These are phyloP conservation scores for Sebastes fasciatus DNA, from an alignment of 2,113 vertebrate genomes.

Conservation along the genomic window DNA sequence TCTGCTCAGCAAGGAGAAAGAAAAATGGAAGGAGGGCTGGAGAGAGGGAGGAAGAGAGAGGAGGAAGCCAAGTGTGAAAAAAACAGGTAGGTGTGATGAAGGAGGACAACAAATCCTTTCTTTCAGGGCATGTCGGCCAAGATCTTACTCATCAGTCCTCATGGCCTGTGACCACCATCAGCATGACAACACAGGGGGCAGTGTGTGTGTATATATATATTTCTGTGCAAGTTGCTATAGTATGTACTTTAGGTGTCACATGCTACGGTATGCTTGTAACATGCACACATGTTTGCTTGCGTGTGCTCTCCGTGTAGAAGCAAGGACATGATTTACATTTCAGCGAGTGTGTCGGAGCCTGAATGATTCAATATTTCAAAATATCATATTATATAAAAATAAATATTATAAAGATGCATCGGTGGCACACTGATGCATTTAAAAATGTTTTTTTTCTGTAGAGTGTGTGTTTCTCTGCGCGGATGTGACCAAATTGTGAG, in stretches of 20 bases:
- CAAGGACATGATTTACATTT: slow-evolving; percentile 6
- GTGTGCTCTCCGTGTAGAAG: background rate
- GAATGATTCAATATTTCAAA: slow-evolving; percentile 4
- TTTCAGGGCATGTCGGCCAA: slow-evolving; percentile 77
- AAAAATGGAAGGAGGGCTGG: slow-evolving; percentile 47
- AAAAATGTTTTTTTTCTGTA: background rate
- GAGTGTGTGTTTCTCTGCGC: background rate
- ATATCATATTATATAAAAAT: background rate
- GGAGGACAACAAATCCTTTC: slow-evolving; percentile 74
- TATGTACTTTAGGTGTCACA: slow-evolving; percentile 1
- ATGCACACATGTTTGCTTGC: background rate
- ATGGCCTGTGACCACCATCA: slow-evolving; percentile 62
- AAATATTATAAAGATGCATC: background rate
- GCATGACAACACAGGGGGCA: slow-evolving; percentile 58
- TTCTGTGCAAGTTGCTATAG: slow-evolving; percentile 14
- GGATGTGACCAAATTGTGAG: background rate
- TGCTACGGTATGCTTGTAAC: background rate
- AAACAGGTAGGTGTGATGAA: slow-evolving; percentile 79
- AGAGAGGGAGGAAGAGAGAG: slow-evolving; percentile 39
- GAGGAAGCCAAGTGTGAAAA: slow-evolving; percentile 73
- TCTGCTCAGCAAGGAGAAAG: slow-evolving; percentile 64
- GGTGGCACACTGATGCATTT: background rate
- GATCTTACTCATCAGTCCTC: slow-evolving; percentile 76
- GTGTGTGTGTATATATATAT: slow-evolving; percentile 38
- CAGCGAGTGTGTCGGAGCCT: slow-evolving; percentile 11